Percentiles rank a stretch among this genome's conserved stretches.
Evolutionary conservation across 2,797 vertebrate species (phyloP).

Genomic region (Nyctalus aviator): DNA sequence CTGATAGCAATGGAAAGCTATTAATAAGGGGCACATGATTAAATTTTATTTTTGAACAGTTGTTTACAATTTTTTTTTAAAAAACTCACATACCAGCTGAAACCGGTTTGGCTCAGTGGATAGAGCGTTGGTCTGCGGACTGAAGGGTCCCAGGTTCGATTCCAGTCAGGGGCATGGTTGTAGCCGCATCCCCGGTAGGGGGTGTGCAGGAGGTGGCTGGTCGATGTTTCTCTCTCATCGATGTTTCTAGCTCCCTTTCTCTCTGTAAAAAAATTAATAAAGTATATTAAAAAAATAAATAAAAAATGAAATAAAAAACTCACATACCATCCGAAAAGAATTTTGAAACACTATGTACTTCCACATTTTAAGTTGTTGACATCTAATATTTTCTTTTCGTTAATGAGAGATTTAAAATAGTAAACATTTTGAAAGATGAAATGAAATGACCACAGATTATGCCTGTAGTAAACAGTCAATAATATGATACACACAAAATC

Average conservation of each 20-base stretch:
- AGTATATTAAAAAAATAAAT: too few species aligned
- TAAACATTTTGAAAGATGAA: conserved; percentile 45
- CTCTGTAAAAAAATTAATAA: too few species aligned
- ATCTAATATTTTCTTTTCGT: conserved; percentile 19
- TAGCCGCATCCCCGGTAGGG: too few species aligned
- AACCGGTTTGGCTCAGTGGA: neutral
- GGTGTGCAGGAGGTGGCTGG: too few species aligned
- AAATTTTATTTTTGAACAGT: neutral
- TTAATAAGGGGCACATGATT: neutral
- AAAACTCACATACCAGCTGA: neutral
- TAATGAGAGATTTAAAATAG: conserved; percentile 9
- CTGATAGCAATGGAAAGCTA: neutral
- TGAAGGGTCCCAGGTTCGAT: too few species aligned
- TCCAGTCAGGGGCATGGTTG: too few species aligned
- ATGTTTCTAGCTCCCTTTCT: too few species aligned
- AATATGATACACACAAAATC: neutral
- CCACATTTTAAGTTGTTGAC: conserved; percentile 33
- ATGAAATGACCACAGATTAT: neutral
- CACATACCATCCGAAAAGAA: neutral
- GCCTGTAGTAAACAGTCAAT: conserved; percentile 18
- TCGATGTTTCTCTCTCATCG: too few species aligned
- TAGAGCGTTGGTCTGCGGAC: too few species aligned
- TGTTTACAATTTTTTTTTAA: neutral
- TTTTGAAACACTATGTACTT: conserved; percentile 14
- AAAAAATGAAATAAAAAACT: neutral